Percentiles rank a stretch among this genome's conserved stretches.
Conservation (phyloP, 2,888 invertebrate species). For the Thecocarcelia acutangulata region DNA sequence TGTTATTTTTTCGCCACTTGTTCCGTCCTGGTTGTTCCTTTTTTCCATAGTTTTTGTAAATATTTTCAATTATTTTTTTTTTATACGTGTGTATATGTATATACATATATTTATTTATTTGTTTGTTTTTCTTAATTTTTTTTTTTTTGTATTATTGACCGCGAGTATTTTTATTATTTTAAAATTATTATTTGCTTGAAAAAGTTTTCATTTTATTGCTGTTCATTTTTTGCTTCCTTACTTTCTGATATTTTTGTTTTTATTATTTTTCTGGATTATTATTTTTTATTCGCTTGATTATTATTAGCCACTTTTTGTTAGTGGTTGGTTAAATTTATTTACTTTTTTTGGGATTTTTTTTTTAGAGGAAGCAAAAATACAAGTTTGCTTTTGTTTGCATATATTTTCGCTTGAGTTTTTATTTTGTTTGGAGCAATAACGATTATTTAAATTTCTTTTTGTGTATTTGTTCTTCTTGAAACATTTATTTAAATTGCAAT, state of each 20-base stretch:
- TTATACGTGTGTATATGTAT: too few species aligned
- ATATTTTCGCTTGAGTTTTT: constrained; percentile 46
- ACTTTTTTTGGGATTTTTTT: constrained; percentile 8
- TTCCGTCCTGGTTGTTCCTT: constrained; percentile 25
- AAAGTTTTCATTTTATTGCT: constrained; percentile 71
- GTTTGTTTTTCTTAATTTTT: constrained; percentile 42
- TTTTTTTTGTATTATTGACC: constrained; percentile 58
- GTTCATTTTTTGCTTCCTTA: constrained; percentile 10
- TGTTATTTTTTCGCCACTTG: constrained; percentile 19
- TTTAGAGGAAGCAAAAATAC: constrained; percentile 18
- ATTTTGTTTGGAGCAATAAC: constrained; percentile 40
- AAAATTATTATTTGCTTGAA: constrained; percentile 70
- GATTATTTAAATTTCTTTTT: constrained; percentile 71
- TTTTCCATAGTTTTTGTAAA: constrained; percentile 1
- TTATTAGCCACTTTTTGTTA: constrained; percentile 66
- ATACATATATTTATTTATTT: too few species aligned
- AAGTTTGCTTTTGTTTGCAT: neutral
- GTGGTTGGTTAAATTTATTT: constrained; percentile 65
- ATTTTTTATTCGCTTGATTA: constrained; percentile 64
- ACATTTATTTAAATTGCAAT: constrained; percentile 68
- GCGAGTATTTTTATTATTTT: constrained; percentile 71
- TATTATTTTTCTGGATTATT: constrained; percentile 56
- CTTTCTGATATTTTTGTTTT: constrained; percentile 22
- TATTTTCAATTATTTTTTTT: constrained; percentile 17
- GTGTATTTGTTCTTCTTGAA: neutral